Conservation (phyloP, 1,140 invertebrate genomes). For the Coboldia fuscipes region DNA sequence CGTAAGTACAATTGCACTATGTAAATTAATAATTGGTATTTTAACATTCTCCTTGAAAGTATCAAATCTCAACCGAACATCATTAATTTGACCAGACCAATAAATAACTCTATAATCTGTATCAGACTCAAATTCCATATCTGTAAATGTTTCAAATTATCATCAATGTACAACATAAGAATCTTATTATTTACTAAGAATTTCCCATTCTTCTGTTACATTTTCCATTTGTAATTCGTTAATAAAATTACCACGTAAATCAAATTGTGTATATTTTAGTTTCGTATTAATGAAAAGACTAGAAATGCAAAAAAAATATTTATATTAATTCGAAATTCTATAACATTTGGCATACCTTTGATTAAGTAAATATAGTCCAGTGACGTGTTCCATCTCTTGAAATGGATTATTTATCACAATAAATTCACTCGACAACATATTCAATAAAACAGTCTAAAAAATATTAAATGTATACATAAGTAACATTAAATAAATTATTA, state of each 20-base stretch:
- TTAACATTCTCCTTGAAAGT: conserved; percentile 29
- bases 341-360: conserved; percentile 33
- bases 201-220: conserved; percentile 39
- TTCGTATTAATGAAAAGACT: conserved; percentile 31
- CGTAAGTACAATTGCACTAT: conserved; percentile 44
- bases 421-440: conserved; percentile 80
- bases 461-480: conserved; percentile 4
- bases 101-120: conserved; percentile 49
- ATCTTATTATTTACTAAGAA: conserved; percentile 31
- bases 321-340: neutral
- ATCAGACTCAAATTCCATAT: conserved; percentile 48
- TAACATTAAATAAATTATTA: neutral
- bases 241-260: conserved; percentile 49
- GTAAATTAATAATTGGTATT: conserved; percentile 46
- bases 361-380: conserved; percentile 53
- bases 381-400: conserved; percentile 28
- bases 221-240: conserved; percentile 32
- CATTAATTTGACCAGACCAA: conserved; percentile 60
- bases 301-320: neutral
- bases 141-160: conserved; percentile 17
- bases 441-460: conserved; percentile 52
- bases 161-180: conserved; percentile 2
- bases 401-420: conserved; percentile 65
- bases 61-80: conserved; percentile 41
- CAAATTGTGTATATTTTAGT: conserved; percentile 45